Evolutionary conservation across 2,888 invertebrate species (phyloP), one percentile per base, ranked within the genome.

Genomic region (Troides aeacus): DNA sequence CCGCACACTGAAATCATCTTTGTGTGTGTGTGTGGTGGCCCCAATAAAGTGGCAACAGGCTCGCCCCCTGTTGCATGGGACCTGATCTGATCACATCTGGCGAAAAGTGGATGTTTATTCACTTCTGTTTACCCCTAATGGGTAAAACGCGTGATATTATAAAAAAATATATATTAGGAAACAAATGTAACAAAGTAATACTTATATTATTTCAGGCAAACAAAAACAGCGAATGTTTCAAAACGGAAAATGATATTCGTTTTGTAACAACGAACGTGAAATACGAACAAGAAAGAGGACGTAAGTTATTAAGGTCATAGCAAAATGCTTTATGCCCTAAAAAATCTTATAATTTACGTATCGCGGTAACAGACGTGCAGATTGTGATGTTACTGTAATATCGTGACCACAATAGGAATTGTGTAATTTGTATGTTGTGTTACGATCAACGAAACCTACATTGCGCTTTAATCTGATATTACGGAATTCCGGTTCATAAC

Each of bases 221-320:
- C 57, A 62, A 57, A 62, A 23, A 23, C 15, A 62, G 36, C 23
- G 63, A 68, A 58, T n/a, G 60, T 68, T 60, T 53, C 68, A 39
- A 64, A 64, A 63, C 36, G 53, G 53, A 50, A 64, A 60, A 68
- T 39, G 23, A 64, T 36, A 23, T 59, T 30, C 59, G 12, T 64
- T 64, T 68, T 68, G 53, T 68, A 60, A 68, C 68, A 68, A 68
- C 60, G 60, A 68, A 63, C 58, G 63, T 24, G 59, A 53, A 50
- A 60, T 50, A 12, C 21, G 30, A 64, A 59, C 64, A 61, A 64
- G 60, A 69, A 61, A 64, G 60, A 69, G 42, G 21, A 53, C 61
- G 57, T 60, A 64, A 69, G 60, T 64, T 69, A 64, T 69, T 64
- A 69, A 69, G 69, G 69, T 56, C 64, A 62, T 24, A 64, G 64